Percentiles rank a stretch among this genome's conserved stretches.
Conservation (phyloP, 1,140 invertebrate species). For the Galleria mellonella region DNA sequence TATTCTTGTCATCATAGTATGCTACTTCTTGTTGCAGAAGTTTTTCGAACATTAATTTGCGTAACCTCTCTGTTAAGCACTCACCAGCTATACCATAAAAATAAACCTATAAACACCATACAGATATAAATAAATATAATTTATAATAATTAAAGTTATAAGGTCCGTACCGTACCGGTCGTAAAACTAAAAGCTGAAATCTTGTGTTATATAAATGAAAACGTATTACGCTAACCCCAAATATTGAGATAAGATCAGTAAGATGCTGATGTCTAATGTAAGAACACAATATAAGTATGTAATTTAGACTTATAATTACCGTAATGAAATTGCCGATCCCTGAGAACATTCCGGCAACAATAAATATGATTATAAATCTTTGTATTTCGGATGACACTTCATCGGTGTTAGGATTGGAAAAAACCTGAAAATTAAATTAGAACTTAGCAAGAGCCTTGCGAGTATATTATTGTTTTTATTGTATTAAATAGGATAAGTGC, state of each 20-base stretch:
- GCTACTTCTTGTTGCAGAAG: constrained; percentile 83
- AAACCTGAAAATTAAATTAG: constrained; percentile 37
- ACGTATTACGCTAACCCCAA: too few relatives aligned
- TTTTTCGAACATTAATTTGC: constrained; percentile 78
- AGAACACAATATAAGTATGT: background rate
- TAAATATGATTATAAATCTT: constrained; percentile 78
- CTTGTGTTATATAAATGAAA: too few relatives aligned
- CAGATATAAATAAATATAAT: too few relatives aligned
- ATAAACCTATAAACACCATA: constrained; percentile 52
- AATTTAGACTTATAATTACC: constrained; percentile 42
- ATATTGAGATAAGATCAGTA: too few relatives aligned
- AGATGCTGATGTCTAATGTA: too few relatives aligned
- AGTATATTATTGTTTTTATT: too few relatives aligned
- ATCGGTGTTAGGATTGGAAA: constrained; percentile 61
- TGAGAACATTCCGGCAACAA: constrained; percentile 78
- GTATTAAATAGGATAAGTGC: too few relatives aligned
- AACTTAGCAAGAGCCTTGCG: background rate
- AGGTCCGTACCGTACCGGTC: too few relatives aligned
- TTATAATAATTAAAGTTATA: too few relatives aligned
- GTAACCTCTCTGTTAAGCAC: constrained; percentile 79
- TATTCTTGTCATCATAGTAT: constrained; percentile 83
- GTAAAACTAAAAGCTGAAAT: too few relatives aligned
- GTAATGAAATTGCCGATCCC: constrained; percentile 80
- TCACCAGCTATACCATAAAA: constrained; percentile 81
- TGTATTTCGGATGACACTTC: constrained; percentile 74